Evolutionary conservation across 2,797 vertebrate species (phyloP).

Genomic region (Tokudaia tokunoshimensis): DNA sequence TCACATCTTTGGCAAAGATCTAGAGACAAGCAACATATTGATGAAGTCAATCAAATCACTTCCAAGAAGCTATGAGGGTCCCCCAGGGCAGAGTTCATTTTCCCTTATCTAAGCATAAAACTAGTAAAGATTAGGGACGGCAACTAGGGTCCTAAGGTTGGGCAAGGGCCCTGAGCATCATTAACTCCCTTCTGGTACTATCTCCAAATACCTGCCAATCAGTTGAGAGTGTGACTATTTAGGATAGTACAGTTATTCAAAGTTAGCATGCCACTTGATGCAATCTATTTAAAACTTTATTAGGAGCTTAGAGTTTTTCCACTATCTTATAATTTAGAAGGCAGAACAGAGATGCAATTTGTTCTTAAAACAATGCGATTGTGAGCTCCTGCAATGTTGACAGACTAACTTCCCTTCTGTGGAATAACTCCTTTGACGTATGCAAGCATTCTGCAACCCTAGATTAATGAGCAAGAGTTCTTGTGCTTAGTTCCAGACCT

Average conservation of each 20-base stretch:
- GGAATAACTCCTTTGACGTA: constrained; percentile 69
- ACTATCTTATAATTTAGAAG: constrained; percentile 85
- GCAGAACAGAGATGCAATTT: constrained; percentile 83
- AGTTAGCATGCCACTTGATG: constrained; percentile 58
- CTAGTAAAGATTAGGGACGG: not conserved
- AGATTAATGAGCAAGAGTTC: constrained; percentile 57
- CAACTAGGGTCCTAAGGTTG: not conserved
- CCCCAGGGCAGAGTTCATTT: not conserved
- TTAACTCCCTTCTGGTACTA: not conserved
- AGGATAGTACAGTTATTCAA: constrained; percentile 68
- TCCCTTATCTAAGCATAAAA: not conserved
- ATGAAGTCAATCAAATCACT: not conserved
- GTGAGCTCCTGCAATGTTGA: constrained; percentile 76
- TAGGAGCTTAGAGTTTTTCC: constrained; percentile 71
- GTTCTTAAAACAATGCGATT: constrained; percentile 79
- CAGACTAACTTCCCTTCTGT: constrained; percentile 62
- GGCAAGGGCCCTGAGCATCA: not conserved
- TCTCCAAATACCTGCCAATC: not conserved
- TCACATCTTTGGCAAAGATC: not conserved
- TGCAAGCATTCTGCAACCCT: constrained; percentile 57
- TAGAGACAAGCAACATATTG: not conserved
- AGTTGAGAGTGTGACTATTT: not conserved
- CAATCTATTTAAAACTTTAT: constrained; percentile 81
- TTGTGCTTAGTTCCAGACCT: constrained; percentile 37
- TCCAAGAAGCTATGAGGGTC: not conserved